phyloP scores from a whole-genome alignment of 2,888 invertebrate genomes.

The Thymelicus lineola region DNA sequence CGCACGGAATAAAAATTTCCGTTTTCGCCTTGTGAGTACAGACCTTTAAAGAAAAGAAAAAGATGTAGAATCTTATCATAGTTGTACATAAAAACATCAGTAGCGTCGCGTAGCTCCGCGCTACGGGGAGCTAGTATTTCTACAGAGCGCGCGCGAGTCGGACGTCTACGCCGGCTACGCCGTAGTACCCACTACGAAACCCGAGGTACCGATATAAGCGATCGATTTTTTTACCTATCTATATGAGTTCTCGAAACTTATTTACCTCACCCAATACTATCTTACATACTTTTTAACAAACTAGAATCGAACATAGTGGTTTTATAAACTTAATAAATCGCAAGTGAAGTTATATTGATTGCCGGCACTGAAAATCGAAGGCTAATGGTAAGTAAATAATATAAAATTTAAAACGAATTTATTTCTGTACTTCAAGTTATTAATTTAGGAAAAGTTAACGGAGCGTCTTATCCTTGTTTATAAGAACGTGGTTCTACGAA shows the following conservation, averaged over 20 bases:
- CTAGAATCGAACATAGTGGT: neutral
- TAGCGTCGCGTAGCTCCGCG: constrained; percentile 45
- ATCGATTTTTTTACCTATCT: constrained; percentile 31
- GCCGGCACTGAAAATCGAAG: constrained; percentile 19
- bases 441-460: neutral
- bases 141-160: constrained; percentile 58
- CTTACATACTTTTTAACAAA: neutral
- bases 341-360: constrained; percentile 37
- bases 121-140: constrained; percentile 54
- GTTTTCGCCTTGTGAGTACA: no score
- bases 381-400: constrained; percentile 37
- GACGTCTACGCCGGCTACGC: constrained; percentile 53
- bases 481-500: constrained; percentile 11
- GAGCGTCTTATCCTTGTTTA: neutral
- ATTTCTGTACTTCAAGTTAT: constrained; percentile 11
- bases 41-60: neutral
- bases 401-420: constrained; percentile 3
- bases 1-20: no score
- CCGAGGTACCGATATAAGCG: constrained; percentile 10
- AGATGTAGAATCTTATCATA: constrained; percentile 24
- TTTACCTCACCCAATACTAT: neutral
- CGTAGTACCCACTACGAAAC: constrained; percentile 30
- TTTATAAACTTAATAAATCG: constrained; percentile 37
- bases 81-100: constrained; percentile 10
- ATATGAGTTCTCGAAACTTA: constrained; percentile 16